Evolutionary conservation across 2,797 vertebrate species (phyloP).

Genomic region (Schizothorax lantsangensis): DNA sequence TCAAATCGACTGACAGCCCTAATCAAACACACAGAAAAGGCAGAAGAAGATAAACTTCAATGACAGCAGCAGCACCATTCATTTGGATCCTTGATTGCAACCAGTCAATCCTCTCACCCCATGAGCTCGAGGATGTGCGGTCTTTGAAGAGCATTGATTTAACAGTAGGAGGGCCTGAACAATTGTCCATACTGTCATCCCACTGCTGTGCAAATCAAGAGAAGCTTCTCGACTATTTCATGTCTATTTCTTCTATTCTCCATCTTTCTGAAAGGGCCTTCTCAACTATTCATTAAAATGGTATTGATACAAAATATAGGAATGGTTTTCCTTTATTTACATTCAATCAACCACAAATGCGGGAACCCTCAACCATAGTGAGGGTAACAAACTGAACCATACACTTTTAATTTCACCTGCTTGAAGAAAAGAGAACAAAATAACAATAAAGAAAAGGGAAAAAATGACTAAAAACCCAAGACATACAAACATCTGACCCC

Average conservation of each 20-base stretch:
- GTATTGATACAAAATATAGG: neutral
- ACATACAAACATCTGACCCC: neutral
- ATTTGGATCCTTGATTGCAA: conserved; percentile 47
- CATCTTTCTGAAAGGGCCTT: neutral
- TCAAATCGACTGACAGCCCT: neutral
- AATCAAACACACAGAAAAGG: neutral
- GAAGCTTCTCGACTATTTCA: conserved; percentile 25
- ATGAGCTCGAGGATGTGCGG: conserved; percentile 22
- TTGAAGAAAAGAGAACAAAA: neutral
- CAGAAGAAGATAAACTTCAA: conserved; percentile 6
- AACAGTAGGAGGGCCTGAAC: conserved; percentile 35
- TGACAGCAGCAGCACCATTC: conserved; percentile 2
- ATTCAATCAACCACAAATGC: neutral
- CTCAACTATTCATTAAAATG: conserved; percentile 9
- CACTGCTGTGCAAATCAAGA: conserved; percentile 20
- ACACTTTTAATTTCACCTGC: conserved; percentile 8
- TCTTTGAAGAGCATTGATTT: conserved; percentile 56
- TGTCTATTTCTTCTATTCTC: conserved; percentile 1
- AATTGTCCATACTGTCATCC: conserved; percentile 8
- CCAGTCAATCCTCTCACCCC: conserved; percentile 26
- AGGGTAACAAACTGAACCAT: neutral
- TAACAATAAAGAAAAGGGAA: neutral
- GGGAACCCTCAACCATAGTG: neutral
- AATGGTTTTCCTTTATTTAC: neutral
- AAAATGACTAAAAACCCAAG: neutral